Evolutionary conservation across 1,140 invertebrate genomes (phyloP).

Genomic region (Ephestia elutella): DNA sequence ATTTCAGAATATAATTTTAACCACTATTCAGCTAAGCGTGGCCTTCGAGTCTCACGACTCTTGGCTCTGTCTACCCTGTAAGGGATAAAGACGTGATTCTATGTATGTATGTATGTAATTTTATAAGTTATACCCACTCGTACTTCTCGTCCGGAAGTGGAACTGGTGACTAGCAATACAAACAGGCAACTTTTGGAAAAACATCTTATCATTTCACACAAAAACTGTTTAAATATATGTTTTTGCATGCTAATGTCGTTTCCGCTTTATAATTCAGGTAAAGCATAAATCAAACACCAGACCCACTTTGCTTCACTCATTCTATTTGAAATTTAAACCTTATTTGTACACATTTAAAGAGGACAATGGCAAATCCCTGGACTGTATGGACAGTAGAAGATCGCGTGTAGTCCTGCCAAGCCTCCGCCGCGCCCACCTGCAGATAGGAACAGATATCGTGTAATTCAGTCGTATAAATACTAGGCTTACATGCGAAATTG

Average conservation of each 20-base stretch:
- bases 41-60: too few species aligned
- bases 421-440: constrained; percentile 32
- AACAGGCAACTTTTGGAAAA: too few species aligned
- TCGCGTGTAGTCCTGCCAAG: constrained; percentile 33
- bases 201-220: background rate
- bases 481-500: constrained; percentile 23
- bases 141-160: constrained; percentile 10
- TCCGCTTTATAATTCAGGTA: background rate
- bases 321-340: background rate
- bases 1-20: too few species aligned
- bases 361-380: background rate
- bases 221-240: background rate
- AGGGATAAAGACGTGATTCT: too few species aligned
- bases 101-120: too few species aligned
- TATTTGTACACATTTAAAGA: background rate
- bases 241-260: background rate
- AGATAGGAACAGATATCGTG: constrained; percentile 14
- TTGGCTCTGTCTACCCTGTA: too few species aligned
- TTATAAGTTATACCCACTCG: too few species aligned
- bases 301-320: background rate
- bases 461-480: constrained; percentile 11
- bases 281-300: background rate
- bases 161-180: too few species aligned
- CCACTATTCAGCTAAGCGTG: too few species aligned
- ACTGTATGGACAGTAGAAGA: constrained; percentile 4